phyloP scores from a whole-genome alignment of 1,140 invertebrate genomes.

The Cotesia chilonis region DNA sequence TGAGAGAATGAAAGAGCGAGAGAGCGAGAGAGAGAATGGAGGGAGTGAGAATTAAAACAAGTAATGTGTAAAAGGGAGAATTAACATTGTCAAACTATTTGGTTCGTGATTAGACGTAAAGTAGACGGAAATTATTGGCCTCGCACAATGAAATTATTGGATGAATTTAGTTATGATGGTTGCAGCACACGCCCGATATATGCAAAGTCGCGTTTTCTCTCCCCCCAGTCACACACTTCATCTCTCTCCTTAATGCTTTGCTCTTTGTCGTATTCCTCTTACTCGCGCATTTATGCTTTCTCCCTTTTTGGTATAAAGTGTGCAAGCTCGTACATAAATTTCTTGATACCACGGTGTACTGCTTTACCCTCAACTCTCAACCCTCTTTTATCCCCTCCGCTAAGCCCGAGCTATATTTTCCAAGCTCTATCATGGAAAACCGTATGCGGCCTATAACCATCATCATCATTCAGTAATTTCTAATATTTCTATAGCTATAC shows the following conservation, averaged over 20 bases:
- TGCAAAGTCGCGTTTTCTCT: slow-evolving; percentile 41
- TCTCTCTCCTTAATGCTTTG: slow-evolving; percentile 45
- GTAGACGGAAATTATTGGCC: slow-evolving; percentile 37
- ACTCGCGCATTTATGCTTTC: slow-evolving; percentile 20
- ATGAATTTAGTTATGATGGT: slow-evolving; percentile 59
- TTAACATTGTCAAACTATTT: slow-evolving; percentile 25
- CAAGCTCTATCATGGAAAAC: too few relatives aligned
- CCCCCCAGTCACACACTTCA: neutral
- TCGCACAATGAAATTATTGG: slow-evolving; percentile 39
- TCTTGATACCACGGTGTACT: slow-evolving; percentile 27
- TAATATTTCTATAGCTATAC: slow-evolving; percentile 28
- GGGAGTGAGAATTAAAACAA: slow-evolving; percentile 1
- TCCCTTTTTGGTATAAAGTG: slow-evolving; percentile 33
- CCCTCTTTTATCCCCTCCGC: neutral
- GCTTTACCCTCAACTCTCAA: neutral
- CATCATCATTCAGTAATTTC: slow-evolving; percentile 29
- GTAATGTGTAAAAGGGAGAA: neutral
- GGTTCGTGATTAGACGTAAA: slow-evolving; percentile 36
- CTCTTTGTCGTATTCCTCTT: slow-evolving; percentile 30
- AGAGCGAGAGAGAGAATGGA: neutral
- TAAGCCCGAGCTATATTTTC: neutral
- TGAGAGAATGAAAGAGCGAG: neutral
- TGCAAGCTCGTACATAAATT: slow-evolving; percentile 36
- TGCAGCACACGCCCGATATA: slow-evolving; percentile 57
- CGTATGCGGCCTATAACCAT: too few relatives aligned